Evolutionary conservation across 2,888 invertebrate species (phyloP).

Genomic region (Spilosoma lubricipeda): DNA sequence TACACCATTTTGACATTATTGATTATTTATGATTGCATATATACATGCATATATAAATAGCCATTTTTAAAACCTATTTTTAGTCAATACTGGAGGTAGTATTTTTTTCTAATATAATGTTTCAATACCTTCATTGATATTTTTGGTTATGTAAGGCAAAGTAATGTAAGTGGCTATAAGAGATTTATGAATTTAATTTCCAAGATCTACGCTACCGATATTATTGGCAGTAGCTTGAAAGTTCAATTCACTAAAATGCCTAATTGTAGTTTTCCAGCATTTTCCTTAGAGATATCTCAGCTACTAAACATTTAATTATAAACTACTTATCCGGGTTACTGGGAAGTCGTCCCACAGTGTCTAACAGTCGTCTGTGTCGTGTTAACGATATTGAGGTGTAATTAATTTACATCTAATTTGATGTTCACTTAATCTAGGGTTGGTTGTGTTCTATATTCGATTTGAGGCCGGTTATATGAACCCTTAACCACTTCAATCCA

Average conservation of each 20-base stretch:
- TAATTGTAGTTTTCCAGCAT: neutral
- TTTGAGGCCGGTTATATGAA: neutral
- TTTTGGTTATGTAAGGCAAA: too few relatives aligned
- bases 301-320: neutral
- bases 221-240: neutral
- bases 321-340: neutral
- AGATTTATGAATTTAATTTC: neutral
- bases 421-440: constrained; percentile 2
- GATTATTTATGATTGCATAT: too few relatives aligned
- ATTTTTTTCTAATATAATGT: too few relatives aligned
- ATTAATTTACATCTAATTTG: constrained; percentile 1
- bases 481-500: neutral
- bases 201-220: neutral
- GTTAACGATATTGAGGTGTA: neutral
- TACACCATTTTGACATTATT: too few relatives aligned
- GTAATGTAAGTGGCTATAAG: too few relatives aligned
- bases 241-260: too few relatives aligned
- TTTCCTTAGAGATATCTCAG: neutral
- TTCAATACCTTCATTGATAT: too few relatives aligned
- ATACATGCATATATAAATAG: too few relatives aligned
- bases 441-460: neutral
- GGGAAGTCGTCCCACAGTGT: neutral
- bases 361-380: neutral
- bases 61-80: too few relatives aligned
- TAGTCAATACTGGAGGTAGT: too few relatives aligned